phyloP scores from a whole-genome alignment of 2,113 vertebrate species.

The Etheostoma spectabile region DNA sequence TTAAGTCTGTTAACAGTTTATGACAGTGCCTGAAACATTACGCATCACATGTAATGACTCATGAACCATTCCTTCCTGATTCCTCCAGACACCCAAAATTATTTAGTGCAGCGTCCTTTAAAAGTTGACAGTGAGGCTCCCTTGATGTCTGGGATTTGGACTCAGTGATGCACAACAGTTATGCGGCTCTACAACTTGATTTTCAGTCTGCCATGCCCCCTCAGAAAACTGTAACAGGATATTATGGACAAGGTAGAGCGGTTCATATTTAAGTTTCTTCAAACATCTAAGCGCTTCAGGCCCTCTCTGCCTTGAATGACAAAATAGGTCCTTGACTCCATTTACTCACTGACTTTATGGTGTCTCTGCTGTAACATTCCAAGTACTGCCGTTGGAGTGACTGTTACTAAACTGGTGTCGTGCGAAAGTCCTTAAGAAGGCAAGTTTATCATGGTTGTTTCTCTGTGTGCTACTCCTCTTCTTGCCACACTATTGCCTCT shows the following conservation, averaged over 20 bases:
- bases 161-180: conserved; percentile 42
- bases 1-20: conserved; percentile 71
- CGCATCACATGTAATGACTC: conserved; percentile 56
- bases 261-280: conserved; percentile 52
- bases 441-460: conserved; percentile 55
- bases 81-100: conserved; percentile 54
- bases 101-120: conserved; percentile 57
- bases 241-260: conserved; percentile 45
- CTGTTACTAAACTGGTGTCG: conserved; percentile 57
- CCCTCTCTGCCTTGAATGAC: conserved; percentile 59
- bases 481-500: conserved; percentile 38
- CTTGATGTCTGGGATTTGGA: conserved; percentile 45
- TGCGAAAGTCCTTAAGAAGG: conserved; percentile 63
- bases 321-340: conserved; percentile 60
- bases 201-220: conserved; percentile 22
- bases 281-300: conserved; percentile 48
- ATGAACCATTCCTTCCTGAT: conserved; percentile 45
- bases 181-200: conserved; percentile 42
- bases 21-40: conserved; percentile 60
- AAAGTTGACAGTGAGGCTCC: conserved; percentile 49
- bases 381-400: conserved; percentile 55
- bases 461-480: conserved; percentile 29
- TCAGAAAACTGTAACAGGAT: conserved; percentile 42
- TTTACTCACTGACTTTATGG: conserved; percentile 35
- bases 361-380: conserved; percentile 48